Conservation (phyloP, 1,140 invertebrate genomes). For the Drosophila repleta region DNA sequence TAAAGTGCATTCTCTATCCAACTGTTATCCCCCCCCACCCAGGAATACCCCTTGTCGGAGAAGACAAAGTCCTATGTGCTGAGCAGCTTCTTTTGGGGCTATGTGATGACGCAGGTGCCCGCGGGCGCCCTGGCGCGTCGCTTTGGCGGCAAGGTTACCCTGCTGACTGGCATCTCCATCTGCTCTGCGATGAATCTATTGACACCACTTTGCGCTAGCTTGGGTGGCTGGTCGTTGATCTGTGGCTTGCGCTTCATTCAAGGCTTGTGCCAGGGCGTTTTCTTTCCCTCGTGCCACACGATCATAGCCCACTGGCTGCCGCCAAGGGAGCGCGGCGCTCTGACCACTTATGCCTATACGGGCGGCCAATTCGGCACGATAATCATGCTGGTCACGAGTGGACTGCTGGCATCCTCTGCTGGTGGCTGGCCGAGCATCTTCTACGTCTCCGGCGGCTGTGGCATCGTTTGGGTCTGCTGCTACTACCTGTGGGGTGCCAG, state of each 20-base stretch:
- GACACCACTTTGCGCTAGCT: slow-evolving; percentile 67
- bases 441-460: slow-evolving; percentile 88
- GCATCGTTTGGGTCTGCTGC: slow-evolving; percentile 85
- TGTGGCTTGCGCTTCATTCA: slow-evolving; percentile 87
- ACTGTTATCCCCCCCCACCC: neutral
- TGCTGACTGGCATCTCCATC: slow-evolving; percentile 24
- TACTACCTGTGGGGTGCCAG: slow-evolving; percentile 86
- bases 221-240: slow-evolving; percentile 86
- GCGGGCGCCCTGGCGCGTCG: slow-evolving; percentile 87
- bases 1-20: neutral
- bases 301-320: slow-evolving; percentile 91
- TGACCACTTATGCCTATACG: slow-evolving; percentile 86
- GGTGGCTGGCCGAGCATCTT: slow-evolving; percentile 91
- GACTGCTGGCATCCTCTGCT: slow-evolving; percentile 86
- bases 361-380: slow-evolving; percentile 90
- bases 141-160: slow-evolving; percentile 86
- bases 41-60: slow-evolving; percentile 47
- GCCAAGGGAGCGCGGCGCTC: slow-evolving; percentile 85
- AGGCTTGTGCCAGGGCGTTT: slow-evolving; percentile 90
- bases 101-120: slow-evolving; percentile 85
- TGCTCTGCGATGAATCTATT: slow-evolving; percentile 83
- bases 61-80: slow-evolving; percentile 82
- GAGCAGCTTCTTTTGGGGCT: slow-evolving; percentile 87
- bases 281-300: slow-evolving; percentile 90
- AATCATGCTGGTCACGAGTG: slow-evolving; percentile 86